Base-by-base conservation (phyloP, 30 jellyfish, hydroid and myxozoan genomes). In the Hydra vulgaris region DNA sequence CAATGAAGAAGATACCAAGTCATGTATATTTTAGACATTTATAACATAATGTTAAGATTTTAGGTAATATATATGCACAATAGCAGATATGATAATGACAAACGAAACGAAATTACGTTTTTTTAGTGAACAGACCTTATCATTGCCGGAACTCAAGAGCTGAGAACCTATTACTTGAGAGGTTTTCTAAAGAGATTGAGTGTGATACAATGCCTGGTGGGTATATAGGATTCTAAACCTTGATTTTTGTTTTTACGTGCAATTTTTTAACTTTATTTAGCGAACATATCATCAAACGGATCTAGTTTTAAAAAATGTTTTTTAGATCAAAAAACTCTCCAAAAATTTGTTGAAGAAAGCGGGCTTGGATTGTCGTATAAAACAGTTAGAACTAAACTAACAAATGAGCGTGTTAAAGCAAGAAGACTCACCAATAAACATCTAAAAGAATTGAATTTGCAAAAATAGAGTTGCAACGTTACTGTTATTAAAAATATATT, bases 121-220 rank as follows among this genome's bases (percentile, higher is more conserved):
- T 71, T 71, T 71, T 53, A 71, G 79, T 23, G 27, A 27, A 20
- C 27, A 71, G 79, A 71, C 27, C 79, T 53, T 71, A 71, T 71
- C 26, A 71, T 53, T 27, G 56, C 27, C 20, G 79, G 79, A 23
- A 27, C 5, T 23, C 27, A 71, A 71, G 79, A 53, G 26, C 27
- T 23, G 79, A 71, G 27, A 18, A 71, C 17, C 18, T 12, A 53
- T 71, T 71, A 53, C 79, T 71, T 71, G 79, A 12, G 27, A 27
- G 79, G 53, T 71, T 71, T 71, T 27, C 79, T 27, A 71, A 71
- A 71, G 27, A 71, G 27, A 71, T 71, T 71, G 27, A 27, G 20
- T 23, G 79, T 71, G 53, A 71, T 71, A 20, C 26, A 15, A 71
- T 71, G 79, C 26, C 79, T 23, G 79, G 79, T 71, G 53, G 17